Evolutionary conservation across 2,113 vertebrate genomes (phyloP).

Genomic region (Thryonomys swinderianus): DNA sequence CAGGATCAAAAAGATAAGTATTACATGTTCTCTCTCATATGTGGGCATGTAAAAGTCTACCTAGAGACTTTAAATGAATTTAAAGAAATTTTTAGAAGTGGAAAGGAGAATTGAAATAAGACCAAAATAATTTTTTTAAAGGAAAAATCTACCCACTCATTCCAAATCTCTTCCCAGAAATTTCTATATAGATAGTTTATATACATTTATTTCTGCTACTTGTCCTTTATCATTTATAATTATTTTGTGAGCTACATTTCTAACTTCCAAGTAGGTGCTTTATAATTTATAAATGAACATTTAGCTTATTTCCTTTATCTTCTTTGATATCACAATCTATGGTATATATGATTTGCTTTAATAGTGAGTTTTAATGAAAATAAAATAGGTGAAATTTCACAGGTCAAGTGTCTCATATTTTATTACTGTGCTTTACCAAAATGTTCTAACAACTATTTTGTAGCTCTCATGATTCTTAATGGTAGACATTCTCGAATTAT

Average conservation of each 20-base stretch:
- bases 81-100: not conserved
- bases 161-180: not conserved
- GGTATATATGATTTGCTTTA: not conserved
- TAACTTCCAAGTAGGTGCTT: not conserved
- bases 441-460: not conserved
- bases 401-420: not conserved
- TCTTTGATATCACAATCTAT: not conserved
- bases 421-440: not conserved
- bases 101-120: not conserved
- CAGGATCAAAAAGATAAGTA: not conserved
- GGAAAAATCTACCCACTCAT: not conserved
- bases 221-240: not conserved
- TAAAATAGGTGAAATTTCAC: constrained; percentile 3
- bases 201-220: not conserved
- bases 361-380: not conserved
- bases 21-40: not conserved
- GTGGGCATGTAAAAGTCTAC: not conserved
- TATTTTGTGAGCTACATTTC: not conserved
- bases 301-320: not conserved
- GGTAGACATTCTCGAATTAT: not conserved
- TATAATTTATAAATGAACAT: not conserved
- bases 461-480: not conserved
- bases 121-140: not conserved
- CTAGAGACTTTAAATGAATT: no score
- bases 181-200: not conserved